phyloP scores from a whole-genome alignment of 2,113 vertebrate genomes.

The Bufo gargarizans region DNA sequence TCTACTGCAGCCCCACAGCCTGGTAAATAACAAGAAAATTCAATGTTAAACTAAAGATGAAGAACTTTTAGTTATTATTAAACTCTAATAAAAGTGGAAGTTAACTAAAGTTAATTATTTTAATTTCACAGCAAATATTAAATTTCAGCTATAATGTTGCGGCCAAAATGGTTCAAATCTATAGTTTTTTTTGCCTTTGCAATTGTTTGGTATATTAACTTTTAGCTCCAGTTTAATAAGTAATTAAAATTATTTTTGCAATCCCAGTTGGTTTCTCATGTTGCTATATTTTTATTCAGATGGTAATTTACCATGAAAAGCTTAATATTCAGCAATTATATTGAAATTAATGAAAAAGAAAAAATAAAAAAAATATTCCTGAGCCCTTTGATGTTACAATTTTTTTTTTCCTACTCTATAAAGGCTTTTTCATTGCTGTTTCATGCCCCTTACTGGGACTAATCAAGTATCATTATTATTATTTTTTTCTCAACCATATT shows the following conservation, averaged over 20 bases:
- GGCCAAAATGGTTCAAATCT: not conserved
- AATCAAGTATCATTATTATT: too few species aligned
- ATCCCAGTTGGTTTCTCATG: conserved; percentile 15
- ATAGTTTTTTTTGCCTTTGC: not conserved
- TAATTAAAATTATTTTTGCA: conserved; percentile 44
- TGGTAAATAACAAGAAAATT: not conserved
- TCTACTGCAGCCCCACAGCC: not conserved
- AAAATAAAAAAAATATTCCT: not conserved
- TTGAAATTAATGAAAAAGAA: conserved; percentile 11
- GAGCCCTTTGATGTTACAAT: conserved; percentile 28
- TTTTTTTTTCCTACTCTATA: not conserved
- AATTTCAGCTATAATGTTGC: not conserved
- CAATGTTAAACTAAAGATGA: not conserved
- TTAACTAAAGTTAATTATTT: not conserved
- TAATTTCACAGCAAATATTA: not conserved
- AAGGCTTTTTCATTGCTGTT: not conserved
- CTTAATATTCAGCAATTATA: conserved; percentile 27
- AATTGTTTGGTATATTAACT: conserved; percentile 27
- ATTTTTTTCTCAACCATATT: too few species aligned
- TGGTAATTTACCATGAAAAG: conserved; percentile 27
- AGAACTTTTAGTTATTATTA: not conserved
- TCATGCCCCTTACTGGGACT: too few species aligned
- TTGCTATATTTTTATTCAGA: conserved; percentile 43
- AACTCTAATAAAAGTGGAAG: not conserved
- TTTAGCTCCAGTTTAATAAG: conserved; percentile 30